Conservation (phyloP, 2,113 vertebrate species). For the Stercorarius parasiticus region DNA sequence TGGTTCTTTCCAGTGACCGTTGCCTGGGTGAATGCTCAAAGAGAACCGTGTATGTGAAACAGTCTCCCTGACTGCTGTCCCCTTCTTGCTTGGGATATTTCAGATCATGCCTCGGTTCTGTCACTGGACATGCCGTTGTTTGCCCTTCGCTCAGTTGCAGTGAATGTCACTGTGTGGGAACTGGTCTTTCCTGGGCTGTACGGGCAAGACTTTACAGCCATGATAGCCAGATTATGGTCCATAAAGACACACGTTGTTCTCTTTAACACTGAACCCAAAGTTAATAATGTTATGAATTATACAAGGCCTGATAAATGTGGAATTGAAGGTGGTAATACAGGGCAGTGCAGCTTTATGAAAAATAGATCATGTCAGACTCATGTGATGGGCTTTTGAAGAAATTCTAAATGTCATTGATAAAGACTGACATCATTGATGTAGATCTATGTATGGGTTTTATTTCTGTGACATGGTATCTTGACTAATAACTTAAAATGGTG, state of each 20-base stretch:
- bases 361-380: not conserved
- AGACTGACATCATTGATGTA: not conserved
- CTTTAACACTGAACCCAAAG: not conserved
- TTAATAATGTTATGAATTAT: not conserved
- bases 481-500: not conserved
- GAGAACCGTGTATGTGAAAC: fast-evolving
- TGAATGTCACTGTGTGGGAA: not conserved
- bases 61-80: not conserved
- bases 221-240: not conserved
- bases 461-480: not conserved
- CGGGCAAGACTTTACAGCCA: not conserved
- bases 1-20: not conserved
- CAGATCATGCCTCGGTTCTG: no score
- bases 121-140: not conserved
- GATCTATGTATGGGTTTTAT: not conserved
- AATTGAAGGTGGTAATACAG: not conserved
- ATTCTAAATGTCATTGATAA: not conserved
- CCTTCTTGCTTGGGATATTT: not conserved
- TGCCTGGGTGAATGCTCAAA: not conserved
- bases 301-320: not conserved
- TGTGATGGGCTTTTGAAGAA: not conserved
- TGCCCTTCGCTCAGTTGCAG: not conserved
- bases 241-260: fast-evolving
- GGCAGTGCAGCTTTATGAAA: not conserved
- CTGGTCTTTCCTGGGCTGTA: not conserved